phyloP scores from a whole-genome alignment of 2,113 vertebrate species.

The Nothobranchius furzeri region DNA sequence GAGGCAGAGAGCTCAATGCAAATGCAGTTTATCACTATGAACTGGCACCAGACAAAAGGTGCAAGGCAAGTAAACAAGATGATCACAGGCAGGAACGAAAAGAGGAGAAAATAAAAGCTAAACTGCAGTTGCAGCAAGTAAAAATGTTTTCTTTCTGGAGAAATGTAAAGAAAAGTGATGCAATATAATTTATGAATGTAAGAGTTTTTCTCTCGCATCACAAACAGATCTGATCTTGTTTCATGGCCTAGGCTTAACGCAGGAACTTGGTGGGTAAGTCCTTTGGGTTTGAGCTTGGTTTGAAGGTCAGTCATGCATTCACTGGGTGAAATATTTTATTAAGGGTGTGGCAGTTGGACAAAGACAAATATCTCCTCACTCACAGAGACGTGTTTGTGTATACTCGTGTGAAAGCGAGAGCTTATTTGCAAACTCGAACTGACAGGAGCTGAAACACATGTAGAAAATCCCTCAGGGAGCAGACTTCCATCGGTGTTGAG shows the following conservation, averaged over 20 bases:
- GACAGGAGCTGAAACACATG: slow-evolving; percentile 10
- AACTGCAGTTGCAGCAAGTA: too few relatives aligned
- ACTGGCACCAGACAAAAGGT: not conserved
- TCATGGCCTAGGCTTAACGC: too few relatives aligned
- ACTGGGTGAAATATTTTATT: not conserved
- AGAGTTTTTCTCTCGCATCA: not conserved
- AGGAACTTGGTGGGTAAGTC: too few relatives aligned
- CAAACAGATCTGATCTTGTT: too few relatives aligned
- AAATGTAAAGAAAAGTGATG: too few relatives aligned
- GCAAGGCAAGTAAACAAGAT: not conserved
- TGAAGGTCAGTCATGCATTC: not conserved
- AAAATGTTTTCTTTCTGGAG: too few relatives aligned
- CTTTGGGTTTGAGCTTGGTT: not conserved
- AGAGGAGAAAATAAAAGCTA: too few relatives aligned
- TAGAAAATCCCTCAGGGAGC: not conserved
- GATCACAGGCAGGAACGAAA: not conserved
- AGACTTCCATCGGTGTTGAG: not conserved
- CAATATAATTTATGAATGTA: too few relatives aligned
- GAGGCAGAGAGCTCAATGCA: not conserved
- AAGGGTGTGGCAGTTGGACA: not conserved
- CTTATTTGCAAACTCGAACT: slow-evolving; percentile 23
- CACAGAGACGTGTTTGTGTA: not conserved
- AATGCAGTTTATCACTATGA: not conserved
- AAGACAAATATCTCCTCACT: slow-evolving; percentile 12
- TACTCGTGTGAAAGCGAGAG: slow-evolving; percentile 8